Percentiles rank a stretch among this genome's conserved stretches.
phyloP scores from a whole-genome alignment of 2,797 vertebrate genomes.

The Lepilemur ruficaudatus region DNA sequence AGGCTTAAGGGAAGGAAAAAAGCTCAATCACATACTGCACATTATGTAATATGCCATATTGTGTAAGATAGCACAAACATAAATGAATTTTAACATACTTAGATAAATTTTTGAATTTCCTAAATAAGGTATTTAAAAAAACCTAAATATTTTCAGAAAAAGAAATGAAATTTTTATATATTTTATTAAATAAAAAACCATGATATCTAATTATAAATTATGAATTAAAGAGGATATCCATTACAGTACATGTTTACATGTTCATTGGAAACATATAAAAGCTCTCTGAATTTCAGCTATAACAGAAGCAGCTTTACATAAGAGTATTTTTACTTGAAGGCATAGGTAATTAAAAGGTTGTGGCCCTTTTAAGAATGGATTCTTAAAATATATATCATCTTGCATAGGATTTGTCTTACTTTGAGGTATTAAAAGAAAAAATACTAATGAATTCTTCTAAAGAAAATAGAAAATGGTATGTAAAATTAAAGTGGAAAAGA shows the following conservation, averaged over 20 bases:
- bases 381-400: neutral
- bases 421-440: constrained; percentile 21
- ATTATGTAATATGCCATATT: neutral
- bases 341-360: neutral
- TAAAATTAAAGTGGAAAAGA: neutral
- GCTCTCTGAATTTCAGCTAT: neutral
- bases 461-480: neutral
- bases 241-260: neutral
- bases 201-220: neutral
- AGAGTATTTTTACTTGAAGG: neutral
- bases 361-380: neutral
- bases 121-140: constrained; percentile 8
- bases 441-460: neutral
- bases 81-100: constrained; percentile 7
- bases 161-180: neutral
- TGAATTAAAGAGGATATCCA: neutral
- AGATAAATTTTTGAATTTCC: neutral
- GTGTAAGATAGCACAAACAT: neutral
- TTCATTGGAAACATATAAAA: neutral
- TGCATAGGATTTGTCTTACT: neutral
- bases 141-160: neutral
- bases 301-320: neutral
- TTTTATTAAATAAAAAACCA: constrained; percentile 29
- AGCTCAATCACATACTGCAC: neutral
- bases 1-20: neutral